Percentiles rank a stretch among this genome's conserved stretches.
phyloP scores from a whole-genome alignment of 2,113 vertebrate species.

The Prochilodus magdalenae region DNA sequence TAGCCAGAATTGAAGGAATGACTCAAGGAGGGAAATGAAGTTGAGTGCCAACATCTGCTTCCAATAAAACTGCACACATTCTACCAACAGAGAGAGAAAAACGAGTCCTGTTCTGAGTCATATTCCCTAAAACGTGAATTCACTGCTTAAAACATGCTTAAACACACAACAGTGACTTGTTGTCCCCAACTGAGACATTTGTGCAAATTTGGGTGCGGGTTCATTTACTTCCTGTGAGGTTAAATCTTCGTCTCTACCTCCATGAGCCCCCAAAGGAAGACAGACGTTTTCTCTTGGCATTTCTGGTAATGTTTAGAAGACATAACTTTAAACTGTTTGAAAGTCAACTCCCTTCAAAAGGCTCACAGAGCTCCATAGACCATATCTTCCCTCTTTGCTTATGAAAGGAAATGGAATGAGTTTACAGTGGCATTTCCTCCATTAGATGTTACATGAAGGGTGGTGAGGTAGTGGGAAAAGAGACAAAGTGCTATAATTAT shows the following conservation, averaged over 20 bases:
- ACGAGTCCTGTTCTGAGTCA: constrained; percentile 46
- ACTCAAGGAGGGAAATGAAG: constrained; percentile 50
- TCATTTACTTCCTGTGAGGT: constrained; percentile 35
- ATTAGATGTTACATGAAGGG: constrained; percentile 33
- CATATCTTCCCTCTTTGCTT: constrained; percentile 11
- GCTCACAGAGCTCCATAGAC: constrained; percentile 10
- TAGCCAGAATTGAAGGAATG: constrained; percentile 45
- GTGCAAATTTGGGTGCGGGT: constrained; percentile 13
- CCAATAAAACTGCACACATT: constrained; percentile 60
- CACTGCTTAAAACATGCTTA: constrained; percentile 46
- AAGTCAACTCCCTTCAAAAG: constrained; percentile 34
- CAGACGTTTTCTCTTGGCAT: neutral
- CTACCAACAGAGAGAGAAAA: constrained; percentile 43
- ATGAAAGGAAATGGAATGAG: constrained; percentile 28
- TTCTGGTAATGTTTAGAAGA: constrained; percentile 26
- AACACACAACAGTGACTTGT: constrained; percentile 23
- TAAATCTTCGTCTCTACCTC: constrained; percentile 29
- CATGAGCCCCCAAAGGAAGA: constrained; percentile 27
- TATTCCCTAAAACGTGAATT: constrained; percentile 44
- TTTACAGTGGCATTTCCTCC: constrained; percentile 60
- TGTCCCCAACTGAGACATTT: constrained; percentile 31
- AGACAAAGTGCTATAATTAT: constrained; percentile 35
- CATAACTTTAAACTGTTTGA: constrained; percentile 4
- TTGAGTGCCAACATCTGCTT: constrained; percentile 62
- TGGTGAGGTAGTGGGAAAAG: constrained; percentile 27